A percentile compares a stretch with the other conserved stretches of the same genome.
phyloP scores from a whole-genome alignment of 1,140 invertebrate genomes.

The Hesperophylax magnus region DNA sequence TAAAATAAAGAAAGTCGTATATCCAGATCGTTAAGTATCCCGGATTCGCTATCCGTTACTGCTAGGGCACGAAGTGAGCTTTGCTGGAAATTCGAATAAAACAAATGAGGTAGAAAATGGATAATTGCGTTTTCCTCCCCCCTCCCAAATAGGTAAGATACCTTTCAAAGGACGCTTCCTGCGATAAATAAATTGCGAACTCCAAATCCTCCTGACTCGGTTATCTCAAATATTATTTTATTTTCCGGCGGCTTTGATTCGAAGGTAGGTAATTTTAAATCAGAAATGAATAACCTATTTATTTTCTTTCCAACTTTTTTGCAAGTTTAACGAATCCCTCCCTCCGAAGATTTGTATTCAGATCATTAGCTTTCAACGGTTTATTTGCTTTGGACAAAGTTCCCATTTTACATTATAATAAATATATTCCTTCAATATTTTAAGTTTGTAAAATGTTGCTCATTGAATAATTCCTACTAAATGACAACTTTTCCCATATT shows the following conservation, averaged over 20 bases:
- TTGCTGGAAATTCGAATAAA: slow-evolving; percentile 51
- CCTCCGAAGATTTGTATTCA: too few relatives aligned
- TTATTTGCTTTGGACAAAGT: too few relatives aligned
- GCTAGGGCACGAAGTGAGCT: slow-evolving; percentile 1
- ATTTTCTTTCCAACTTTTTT: slow-evolving; percentile 11
- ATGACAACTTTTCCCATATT: too few relatives aligned
- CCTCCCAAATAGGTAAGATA: slow-evolving; percentile 7
- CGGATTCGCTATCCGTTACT: slow-evolving; percentile 45
- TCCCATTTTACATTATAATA: too few relatives aligned
- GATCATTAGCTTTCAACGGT: too few relatives aligned
- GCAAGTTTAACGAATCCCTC: slow-evolving; percentile 1
- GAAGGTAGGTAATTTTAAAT: not conserved
- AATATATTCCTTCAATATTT: too few relatives aligned
- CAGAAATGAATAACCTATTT: slow-evolving; percentile 19
- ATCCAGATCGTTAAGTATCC: slow-evolving; percentile 48
- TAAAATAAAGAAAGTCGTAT: slow-evolving; percentile 48
- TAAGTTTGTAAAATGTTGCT: too few relatives aligned
- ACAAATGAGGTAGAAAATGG: slow-evolving; percentile 55
- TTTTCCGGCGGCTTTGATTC: slow-evolving; percentile 30
- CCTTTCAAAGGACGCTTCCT: slow-evolving; percentile 29
- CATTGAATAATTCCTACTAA: too few relatives aligned
- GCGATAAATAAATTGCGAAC: slow-evolving; percentile 12
- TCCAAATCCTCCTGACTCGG: slow-evolving; percentile 3
- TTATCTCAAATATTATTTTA: slow-evolving; percentile 27
- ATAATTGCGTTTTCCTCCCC: slow-evolving; percentile 50